Evolutionary conservation across 2,888 invertebrate species (phyloP), one percentile per base, ranked within the genome.

Genomic region (Lasioglossum pauxillum): DNA sequence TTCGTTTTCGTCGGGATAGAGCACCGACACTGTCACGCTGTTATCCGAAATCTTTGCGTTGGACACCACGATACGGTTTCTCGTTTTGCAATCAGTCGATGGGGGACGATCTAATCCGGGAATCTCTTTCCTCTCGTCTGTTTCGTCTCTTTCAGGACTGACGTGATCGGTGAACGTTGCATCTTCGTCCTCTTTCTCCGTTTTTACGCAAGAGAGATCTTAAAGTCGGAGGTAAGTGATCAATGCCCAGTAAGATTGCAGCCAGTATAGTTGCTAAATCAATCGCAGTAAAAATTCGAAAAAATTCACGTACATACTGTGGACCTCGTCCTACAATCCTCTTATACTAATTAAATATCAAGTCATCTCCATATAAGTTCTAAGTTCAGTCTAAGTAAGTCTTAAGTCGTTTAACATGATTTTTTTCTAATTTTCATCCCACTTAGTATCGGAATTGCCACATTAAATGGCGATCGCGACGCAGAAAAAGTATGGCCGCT

Each of bases 21-120:
- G 84, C 31, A 91, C 85, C 1, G 91, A 91, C 19, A 91, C 91
- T 27, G 89, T 92, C n/a, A 91, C 91, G 64, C 91, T 91, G 72
- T 90, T 92, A 64, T 89, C 83, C 67, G 82, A 89, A 73, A 88
- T 82, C 5, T 89, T 83, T 4, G 92, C 83, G 49, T 83, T 90
- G 12, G 91, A 91, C 12, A 91, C 91, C 5, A 92, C 84, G 73
- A 91, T 83, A n/a, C 88, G 81, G 69, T 89, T 89, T 53, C 69
- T 84, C n/a, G 79, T 46, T 74, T 84, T 84, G 12, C 38, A 53
- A 14, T 83, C 78, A 27, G 75, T 46, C 5, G 23, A 53, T 8
- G 53, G 53, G 2, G 41, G 67, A 8, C 49, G 72, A 69, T 88
- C 57, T 75, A 67, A 35, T 23, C 67, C 53, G 14, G 79, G 72